phyloP scores from a whole-genome alignment of 2,113 vertebrate species.

The Gymnocephalus cernua region DNA sequence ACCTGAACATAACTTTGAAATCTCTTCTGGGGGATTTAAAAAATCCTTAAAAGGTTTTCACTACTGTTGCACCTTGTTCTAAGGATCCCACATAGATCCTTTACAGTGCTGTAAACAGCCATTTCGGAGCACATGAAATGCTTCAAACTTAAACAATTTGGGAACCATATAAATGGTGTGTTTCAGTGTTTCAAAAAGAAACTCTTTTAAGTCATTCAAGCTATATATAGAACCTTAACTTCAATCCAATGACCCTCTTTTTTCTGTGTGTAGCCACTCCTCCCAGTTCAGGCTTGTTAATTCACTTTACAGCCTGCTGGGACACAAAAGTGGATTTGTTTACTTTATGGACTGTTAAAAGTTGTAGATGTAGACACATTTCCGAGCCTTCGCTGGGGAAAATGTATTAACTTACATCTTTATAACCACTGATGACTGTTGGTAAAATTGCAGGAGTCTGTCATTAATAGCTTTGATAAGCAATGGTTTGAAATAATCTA shows the following conservation, averaged over 20 bases:
- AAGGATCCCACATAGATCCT: slow-evolving; percentile 22
- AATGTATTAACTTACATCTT: slow-evolving; percentile 10
- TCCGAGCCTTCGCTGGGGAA: neutral
- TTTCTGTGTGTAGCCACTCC: slow-evolving; percentile 32
- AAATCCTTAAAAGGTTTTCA: slow-evolving; percentile 32
- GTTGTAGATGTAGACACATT: slow-evolving; percentile 30
- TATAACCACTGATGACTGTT: neutral
- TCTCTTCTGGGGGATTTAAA: slow-evolving; percentile 45
- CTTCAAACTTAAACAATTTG: slow-evolving; percentile 16
- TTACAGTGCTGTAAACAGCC: slow-evolving; percentile 37
- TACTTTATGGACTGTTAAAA: slow-evolving; percentile 42
- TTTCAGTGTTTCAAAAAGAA: neutral
- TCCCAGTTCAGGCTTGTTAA: slow-evolving; percentile 21
- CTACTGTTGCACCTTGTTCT: slow-evolving; percentile 13
- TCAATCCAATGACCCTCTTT: neutral
- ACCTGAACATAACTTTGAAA: slow-evolving; percentile 47
- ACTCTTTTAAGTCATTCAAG: slow-evolving; percentile 8
- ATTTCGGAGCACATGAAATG: slow-evolving; percentile 11
- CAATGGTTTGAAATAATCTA: neutral
- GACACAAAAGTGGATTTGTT: slow-evolving; percentile 45
- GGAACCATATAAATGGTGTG: neutral
- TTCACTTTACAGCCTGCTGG: slow-evolving; percentile 32
- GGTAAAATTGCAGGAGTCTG: neutral
- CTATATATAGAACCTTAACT: slow-evolving; percentile 27
- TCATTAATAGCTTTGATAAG: neutral